These are phyloP conservation scores for Cotesia congregata DNA, from an alignment of 2,888 invertebrate genomes.

Conservation along the genomic window DNA sequence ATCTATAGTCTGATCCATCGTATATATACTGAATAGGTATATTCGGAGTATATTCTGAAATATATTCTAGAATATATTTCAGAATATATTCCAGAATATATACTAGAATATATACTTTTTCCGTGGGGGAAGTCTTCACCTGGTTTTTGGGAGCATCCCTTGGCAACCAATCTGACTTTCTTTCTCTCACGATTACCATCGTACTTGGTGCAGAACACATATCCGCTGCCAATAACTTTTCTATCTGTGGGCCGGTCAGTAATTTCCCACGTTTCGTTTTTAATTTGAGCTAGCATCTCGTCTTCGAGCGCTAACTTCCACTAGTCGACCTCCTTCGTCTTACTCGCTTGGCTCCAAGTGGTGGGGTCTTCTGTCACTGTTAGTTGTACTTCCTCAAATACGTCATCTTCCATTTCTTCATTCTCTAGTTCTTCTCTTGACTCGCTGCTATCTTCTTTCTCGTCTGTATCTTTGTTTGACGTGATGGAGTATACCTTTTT, in stretches of 20 bases:
- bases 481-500: too few species aligned
- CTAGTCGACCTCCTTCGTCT: conserved; percentile 31
- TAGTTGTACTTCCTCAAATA: conserved; percentile 18
- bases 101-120: too few species aligned
- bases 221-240: conserved; percentile 39
- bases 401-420: conserved; percentile 25
- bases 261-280: conserved; percentile 43
- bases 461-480: too few species aligned
- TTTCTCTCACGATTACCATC: conserved; percentile 13
- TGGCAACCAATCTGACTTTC: conserved; percentile 41
- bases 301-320: conserved; percentile 28
- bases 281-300: conserved; percentile 33
- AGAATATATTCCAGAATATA: too few species aligned
- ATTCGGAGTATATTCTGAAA: too few species aligned
- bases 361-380: conserved; percentile 21
- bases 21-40: too few species aligned
- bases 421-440: conserved; percentile 52
- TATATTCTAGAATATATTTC: too few species aligned
- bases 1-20: too few species aligned
- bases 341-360: conserved; percentile 31
- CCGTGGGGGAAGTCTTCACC: conserved; percentile 33
- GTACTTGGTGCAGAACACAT: conserved; percentile 38
- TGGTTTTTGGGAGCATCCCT: conserved; percentile 38
- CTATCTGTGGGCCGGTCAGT: conserved; percentile 25
- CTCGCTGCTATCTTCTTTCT: conserved; percentile 33